Evolutionary conservation across 1,140 invertebrate genomes (phyloP), one percentile per base, ranked within the genome.

Genomic region (Tyrophagus putrescentiae): DNA sequence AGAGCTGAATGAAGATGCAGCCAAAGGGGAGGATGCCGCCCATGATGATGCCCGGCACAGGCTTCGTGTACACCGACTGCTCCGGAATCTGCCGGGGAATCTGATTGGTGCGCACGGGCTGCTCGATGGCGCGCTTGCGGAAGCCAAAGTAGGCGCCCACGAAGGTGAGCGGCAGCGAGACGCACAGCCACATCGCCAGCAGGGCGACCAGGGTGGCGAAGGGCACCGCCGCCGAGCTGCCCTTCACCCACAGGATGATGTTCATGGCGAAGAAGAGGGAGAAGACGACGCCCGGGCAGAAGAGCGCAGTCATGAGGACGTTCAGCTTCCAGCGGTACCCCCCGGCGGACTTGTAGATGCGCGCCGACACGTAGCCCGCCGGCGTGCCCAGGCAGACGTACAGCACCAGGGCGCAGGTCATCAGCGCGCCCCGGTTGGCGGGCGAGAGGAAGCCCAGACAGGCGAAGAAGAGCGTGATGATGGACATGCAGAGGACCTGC

Each of bases 311-410:
- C 0, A 97, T 76, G 29, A 98, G 72, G 3, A 98, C 88, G 76
- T 98, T 98, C 28, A 87, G 88, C 73, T 98, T 98, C 95, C 95
- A 98, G 70, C 92, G 89, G 67, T 95, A 84, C 16, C 94, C 95
- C 16, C 92, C 89, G 73, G 96, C 96, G 73, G 73, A 94, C 77
- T 98, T 98, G 72, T 98, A 98, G 64, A 98, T 83, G 65, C 93
- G 76, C 5, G 95, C 88, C 48, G 92, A 94, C 27, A 92, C 84
- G 73, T 94, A 98, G 7, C 95, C 95, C 61, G 93, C 92, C 25
- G 87, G 87, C 1, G 89, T 91, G 31, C 94, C 95, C 16, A 98
- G 77, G 60, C 92, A 83, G 1, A 98, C 93, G 74, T 89, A 98
- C 36, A 94, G 78, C 1, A 94, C 85, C 78, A 96, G 81, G 18